phyloP scores from a whole-genome alignment of 2,888 invertebrate species.

The Calameuta idolon region DNA sequence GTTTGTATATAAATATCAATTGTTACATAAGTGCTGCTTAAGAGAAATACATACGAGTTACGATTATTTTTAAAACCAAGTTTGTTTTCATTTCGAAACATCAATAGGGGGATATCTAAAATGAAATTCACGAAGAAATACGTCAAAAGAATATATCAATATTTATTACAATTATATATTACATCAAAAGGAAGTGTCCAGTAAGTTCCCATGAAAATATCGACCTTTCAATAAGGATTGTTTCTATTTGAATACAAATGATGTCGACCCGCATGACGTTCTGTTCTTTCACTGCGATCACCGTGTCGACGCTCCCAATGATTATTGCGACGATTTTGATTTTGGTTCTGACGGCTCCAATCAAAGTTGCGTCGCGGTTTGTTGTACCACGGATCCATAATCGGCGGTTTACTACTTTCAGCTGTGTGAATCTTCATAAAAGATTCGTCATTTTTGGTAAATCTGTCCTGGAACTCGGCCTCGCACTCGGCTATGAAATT shows the following conservation, averaged over 20 bases:
- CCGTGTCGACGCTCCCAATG: conserved; percentile 39
- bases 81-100: conserved; percentile 17
- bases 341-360: conserved; percentile 45
- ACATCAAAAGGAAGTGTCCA: neutral
- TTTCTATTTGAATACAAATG: neutral
- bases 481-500: conserved; percentile 75
- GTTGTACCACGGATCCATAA: conserved; percentile 71
- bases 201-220: neutral
- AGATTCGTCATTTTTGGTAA: conserved; percentile 73
- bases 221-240: neutral
- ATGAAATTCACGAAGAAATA: neutral
- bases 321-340: conserved; percentile 34
- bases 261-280: neutral
- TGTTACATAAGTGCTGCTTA: conserved; percentile 51
- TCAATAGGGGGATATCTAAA: neutral
- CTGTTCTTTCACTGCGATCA: conserved; percentile 19
- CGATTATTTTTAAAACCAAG: conserved; percentile 48
- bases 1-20: conserved; percentile 50
- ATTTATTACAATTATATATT: neutral
- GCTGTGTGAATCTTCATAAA: conserved; percentile 69
- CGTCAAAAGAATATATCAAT: neutral
- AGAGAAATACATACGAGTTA: conserved; percentile 48
- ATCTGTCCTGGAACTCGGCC: conserved; percentile 73
- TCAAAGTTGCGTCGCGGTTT: conserved; percentile 35
- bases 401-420: conserved; percentile 70